These are phyloP conservation scores for Heterodera schachtii DNA, from an alignment of 1,140 invertebrate species.

Conservation along the genomic window DNA sequence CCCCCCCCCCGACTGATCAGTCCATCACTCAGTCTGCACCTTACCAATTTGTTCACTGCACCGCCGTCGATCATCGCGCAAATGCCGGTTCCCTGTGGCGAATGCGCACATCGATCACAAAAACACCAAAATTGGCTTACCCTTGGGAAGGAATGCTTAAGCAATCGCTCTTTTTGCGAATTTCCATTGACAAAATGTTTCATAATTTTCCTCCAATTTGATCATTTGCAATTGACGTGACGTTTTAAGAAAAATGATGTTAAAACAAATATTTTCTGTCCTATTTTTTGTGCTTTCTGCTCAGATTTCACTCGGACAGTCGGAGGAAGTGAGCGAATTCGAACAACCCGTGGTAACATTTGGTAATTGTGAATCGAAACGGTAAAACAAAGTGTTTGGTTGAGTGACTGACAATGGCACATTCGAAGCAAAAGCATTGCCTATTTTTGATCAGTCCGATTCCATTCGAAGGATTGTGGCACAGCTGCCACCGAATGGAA, in stretches of 20 bases:
- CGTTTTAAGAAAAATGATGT: not conserved
- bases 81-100: not conserved
- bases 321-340: slow-evolving; percentile 49
- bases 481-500: slow-evolving; percentile 60
- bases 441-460: not conserved
- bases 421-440: not conserved
- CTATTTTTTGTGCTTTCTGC: not conserved
- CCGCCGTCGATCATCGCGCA: not conserved
- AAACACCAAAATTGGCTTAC: not conserved
- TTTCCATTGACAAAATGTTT: too few species aligned
- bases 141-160: not conserved
- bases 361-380: too few species aligned
- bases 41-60: not conserved
- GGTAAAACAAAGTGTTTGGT: too few species aligned
- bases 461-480: slow-evolving; percentile 52
- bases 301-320: not conserved
- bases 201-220: not conserved
- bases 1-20: not conserved
- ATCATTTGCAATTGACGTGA: not conserved
- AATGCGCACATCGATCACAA: not conserved
- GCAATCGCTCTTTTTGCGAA: not conserved
- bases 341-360: slow-evolving; percentile 44
- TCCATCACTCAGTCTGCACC: not conserved
- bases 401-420: too few species aligned
- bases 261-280: not conserved